Conservation (phyloP, 2,797 vertebrate species). For the Tauraco hartlaubi region DNA sequence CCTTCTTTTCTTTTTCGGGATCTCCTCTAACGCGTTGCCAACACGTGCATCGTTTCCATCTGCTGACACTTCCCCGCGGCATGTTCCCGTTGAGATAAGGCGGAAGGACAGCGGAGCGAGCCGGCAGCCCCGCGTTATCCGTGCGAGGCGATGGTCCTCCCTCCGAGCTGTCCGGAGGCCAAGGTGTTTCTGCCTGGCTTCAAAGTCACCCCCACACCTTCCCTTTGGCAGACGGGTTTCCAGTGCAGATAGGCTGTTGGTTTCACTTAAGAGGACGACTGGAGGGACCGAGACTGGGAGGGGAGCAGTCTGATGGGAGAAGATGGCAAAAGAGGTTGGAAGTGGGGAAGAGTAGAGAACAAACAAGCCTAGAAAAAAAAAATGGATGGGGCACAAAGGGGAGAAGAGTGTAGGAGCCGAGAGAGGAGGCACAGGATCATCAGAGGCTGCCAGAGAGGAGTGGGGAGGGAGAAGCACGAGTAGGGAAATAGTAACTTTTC, state of each 20-base stretch:
- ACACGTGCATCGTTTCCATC: background rate
- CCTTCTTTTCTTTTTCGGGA: background rate
- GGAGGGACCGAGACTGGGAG: background rate
- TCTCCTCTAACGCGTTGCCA: background rate
- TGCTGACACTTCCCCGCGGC: background rate
- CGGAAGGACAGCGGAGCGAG: background rate
- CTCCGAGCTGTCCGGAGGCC: background rate
- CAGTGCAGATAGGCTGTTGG: background rate
- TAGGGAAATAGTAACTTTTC: background rate
- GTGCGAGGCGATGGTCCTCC: fast-evolving
- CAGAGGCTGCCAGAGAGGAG: background rate
- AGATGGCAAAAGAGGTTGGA: background rate
- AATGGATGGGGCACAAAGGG: background rate
- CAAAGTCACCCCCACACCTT: background rate
- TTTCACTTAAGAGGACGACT: background rate
- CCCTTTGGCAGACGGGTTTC: background rate
- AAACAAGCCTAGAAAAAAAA: background rate
- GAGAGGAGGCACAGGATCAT: background rate
- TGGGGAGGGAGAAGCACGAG: background rate
- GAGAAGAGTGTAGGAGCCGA: background rate
- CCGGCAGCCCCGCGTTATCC: background rate
- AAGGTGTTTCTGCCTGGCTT: background rate
- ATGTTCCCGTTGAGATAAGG: background rate
- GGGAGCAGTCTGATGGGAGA: background rate
- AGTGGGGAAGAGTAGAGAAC: background rate